Evolutionary conservation across 2,888 invertebrate species (phyloP).

Genomic region (Sphecodes monilicornis): DNA sequence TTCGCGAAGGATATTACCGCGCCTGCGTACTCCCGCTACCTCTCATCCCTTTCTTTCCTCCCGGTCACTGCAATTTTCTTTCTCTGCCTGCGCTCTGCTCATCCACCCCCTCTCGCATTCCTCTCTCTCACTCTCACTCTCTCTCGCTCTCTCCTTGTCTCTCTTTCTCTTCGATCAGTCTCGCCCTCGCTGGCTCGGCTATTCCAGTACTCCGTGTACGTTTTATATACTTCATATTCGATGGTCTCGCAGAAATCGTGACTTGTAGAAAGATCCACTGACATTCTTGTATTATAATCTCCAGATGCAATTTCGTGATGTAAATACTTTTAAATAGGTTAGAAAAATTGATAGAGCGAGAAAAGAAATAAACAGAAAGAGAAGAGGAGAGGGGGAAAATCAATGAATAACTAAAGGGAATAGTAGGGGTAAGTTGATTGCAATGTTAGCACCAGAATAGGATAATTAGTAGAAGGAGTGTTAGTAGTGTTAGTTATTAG

Average conservation of each 20-base stretch:
- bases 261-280: background rate
- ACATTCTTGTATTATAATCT: background rate
- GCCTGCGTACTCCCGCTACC: slow-evolving; percentile 61
- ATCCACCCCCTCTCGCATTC: slow-evolving; percentile 1
- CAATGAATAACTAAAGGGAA: too few relatives aligned
- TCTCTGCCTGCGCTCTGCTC: slow-evolving; percentile 21
- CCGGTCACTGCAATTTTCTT: slow-evolving; percentile 33
- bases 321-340: background rate
- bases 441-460: too few relatives aligned
- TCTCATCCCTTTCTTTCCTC: slow-evolving; percentile 48
- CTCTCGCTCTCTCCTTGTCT: background rate
- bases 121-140: background rate
- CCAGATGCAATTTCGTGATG: background rate
- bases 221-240: background rate
- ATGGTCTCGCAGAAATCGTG: slow-evolving; percentile 1
- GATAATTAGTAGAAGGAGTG: too few relatives aligned
- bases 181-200: slow-evolving; percentile 40
- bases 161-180: slow-evolving; percentile 21
- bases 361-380: too few relatives aligned
- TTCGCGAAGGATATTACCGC: slow-evolving; percentile 70
- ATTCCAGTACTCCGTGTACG: slow-evolving; percentile 33
- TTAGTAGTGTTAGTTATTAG: too few relatives aligned
- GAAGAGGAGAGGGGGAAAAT: too few relatives aligned
- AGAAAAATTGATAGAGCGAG: too few relatives aligned
- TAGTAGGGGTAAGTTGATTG: too few relatives aligned